Evolutionary conservation across 2,888 invertebrate genomes (phyloP), one percentile per base, ranked within the genome.

Genomic region (Ophion obscuratus): DNA sequence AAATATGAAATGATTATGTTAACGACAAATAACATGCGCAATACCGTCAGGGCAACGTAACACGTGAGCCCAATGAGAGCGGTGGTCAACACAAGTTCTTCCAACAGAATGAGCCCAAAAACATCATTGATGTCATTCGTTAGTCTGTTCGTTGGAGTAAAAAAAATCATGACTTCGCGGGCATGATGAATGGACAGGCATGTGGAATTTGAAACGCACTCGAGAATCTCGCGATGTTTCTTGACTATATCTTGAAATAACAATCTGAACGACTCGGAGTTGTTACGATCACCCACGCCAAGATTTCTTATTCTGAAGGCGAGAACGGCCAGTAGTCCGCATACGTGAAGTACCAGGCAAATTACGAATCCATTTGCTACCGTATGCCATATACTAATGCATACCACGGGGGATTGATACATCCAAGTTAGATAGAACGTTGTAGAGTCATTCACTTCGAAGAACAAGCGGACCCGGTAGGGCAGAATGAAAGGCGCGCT

Each of bases 41-140:
- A 20, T 79, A 87, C 87, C 84, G 83, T 75, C 24, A 87, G 61
- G 71, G 82, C 87, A 71, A 80, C 79, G 61, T 87, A 87, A 64
- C 73, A 74, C 3, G 20, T 80, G 75, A 7, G 85, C 81, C 87
- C 87, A 59, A 87, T 53, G 24, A 84, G 83, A 10, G 85, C 74
- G 7, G 87, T 87, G 0, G 82, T 64, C 14, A 85, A 62, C 9
- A 85, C 6, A 24, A 87, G 70, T 85, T 87, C 87, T 75, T 80
- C 87, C 66, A 85, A 53, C 2, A 87, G 85, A 36, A 87, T 80
- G 11, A 85, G 36, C 53, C 79, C 67, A 68, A 87, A 87, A 14
- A 83, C 78, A 11, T 83, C 78, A 31, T 87, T 81, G 44, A 87
- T 87, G 20, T 83, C 78, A 74, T 44, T 83, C 9, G 75, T 57